Base-by-base conservation (phyloP, 2,888 invertebrate species). In the Ectemnius continuus region DNA sequence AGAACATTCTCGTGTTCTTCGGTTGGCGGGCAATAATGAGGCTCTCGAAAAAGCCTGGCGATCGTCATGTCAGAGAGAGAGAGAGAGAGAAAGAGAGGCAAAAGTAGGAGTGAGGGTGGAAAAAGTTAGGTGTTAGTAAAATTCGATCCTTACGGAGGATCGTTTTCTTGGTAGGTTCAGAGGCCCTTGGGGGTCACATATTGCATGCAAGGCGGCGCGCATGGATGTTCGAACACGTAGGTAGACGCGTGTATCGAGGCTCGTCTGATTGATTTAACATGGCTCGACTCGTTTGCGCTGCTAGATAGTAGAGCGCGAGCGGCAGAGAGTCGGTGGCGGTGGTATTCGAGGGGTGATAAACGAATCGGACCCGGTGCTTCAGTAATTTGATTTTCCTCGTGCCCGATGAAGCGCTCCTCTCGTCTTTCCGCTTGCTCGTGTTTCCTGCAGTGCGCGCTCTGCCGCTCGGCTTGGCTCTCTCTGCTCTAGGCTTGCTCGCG, bases 301-400 rank as follows among this genome's bases (percentile, higher is more conserved):
- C 36, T 36, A 36, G 36, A 36, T 36, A 36, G 36, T n/a, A n/a
- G 36, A 36, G 8, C 36, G 36, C 36, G 36, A 4, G 36, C 36
- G 36, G 36, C 11, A 11, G 28, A 2, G 28, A 2, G 36, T 1
- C 36, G 36, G 36, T 36, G 36, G 36, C 36, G 61, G 47, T 58
- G 36, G 76, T 48, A 61, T 70, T 67, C 70, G 46, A 45, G 36
- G 36, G 59, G 48, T 70, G 81, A 64, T 75, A 82, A 81, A 79
- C 73, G 75, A 80, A 80, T 82, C 73, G 65, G 45, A 62, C 62
- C 67, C 69, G 68, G 69, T 71, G 62, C 52, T 20, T n/a, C 62
- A 11, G 76, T 80, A 73, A 81, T 80, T 82, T 73, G 69, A 81
- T 81, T 79, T 82, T 62, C 61, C 74, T 58, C 62, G 57, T 61